Evolutionary conservation across 1,140 invertebrate genomes (phyloP).

Genomic region (Euborellia annulipes): DNA sequence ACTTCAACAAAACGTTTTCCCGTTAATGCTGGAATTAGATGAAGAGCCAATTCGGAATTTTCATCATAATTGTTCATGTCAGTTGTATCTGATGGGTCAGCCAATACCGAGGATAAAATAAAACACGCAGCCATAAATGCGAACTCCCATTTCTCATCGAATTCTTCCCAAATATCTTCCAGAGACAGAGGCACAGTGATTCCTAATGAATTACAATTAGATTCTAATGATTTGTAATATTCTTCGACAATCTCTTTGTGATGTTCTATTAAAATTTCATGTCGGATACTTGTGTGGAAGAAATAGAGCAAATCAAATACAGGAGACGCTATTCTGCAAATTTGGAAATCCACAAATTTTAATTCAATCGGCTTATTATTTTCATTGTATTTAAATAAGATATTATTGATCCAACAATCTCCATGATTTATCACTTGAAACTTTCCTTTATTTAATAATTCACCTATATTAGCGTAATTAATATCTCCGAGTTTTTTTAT

Average conservation of each 20-base stretch:
- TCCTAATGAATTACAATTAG: conserved; percentile 24
- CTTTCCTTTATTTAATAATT: too few species aligned
- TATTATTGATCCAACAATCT: not conserved
- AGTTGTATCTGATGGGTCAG: conserved; percentile 12
- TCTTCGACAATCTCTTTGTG: too few species aligned
- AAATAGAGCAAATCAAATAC: too few species aligned
- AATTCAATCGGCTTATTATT: not conserved
- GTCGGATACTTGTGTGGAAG: too few species aligned
- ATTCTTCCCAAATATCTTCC: conserved; percentile 21
- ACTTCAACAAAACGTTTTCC: too few species aligned
- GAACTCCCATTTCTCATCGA: conserved; percentile 20
- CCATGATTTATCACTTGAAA: conserved; percentile 4
- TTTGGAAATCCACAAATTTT: conserved; percentile 26
- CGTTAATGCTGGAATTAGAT: too few species aligned
- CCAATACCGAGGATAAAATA: conserved; percentile 20
- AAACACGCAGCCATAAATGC: conserved; percentile 20
- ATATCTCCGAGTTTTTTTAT: too few species aligned
- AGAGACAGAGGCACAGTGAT: conserved; percentile 25
- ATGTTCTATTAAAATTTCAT: too few species aligned
- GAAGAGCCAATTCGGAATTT: too few species aligned
- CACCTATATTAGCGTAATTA: too few species aligned
- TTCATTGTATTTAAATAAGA: conserved; percentile 1
- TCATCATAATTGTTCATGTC: too few species aligned
- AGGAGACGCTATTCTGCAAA: not conserved
- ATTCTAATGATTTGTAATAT: too few species aligned